phyloP scores from a whole-genome alignment of 1,140 invertebrate genomes.

The Propsilocerus akamusi region DNA sequence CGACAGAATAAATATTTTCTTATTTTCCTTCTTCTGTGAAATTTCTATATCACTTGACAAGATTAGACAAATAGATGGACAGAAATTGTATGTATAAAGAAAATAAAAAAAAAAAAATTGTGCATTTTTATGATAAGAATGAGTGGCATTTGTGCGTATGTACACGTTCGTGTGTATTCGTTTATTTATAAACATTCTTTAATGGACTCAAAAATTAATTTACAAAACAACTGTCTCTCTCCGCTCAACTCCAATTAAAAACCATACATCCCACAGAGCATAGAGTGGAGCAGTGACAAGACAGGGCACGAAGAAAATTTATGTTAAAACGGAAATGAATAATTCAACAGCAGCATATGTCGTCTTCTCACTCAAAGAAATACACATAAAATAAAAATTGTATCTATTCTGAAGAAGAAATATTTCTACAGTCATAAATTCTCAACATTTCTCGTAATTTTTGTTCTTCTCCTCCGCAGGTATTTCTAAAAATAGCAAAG shows the following conservation, averaged over 20 bases:
- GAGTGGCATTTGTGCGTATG: neutral
- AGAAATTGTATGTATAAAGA: neutral
- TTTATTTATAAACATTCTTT: conserved; percentile 1
- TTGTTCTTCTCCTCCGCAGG: neutral
- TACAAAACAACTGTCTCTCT: conserved; percentile 1
- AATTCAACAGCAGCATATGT: conserved; percentile 4
- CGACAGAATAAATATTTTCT: too few species aligned
- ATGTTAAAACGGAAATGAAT: conserved; percentile 4
- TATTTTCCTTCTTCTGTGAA: too few species aligned
- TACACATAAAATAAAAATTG: neutral
- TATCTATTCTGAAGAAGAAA: neutral
- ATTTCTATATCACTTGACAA: too few species aligned
- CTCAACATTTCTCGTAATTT: neutral
- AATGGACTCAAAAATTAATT: conserved; percentile 3
- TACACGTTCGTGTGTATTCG: neutral
- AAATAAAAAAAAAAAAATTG: neutral
- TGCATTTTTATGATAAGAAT: neutral
- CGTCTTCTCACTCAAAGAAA: neutral
- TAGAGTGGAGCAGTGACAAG: neutral
- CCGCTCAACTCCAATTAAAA: neutral
- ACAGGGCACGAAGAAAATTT: conserved; percentile 3
- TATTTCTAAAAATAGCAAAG: conserved; percentile 1
- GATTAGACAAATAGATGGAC: too few species aligned
- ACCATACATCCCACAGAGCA: conserved; percentile 2
- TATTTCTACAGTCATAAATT: conserved; percentile 2